Evolutionary conservation across 1,140 invertebrate genomes (phyloP), one percentile per base, ranked within the genome.

Genomic region (fruit fly (Drosophila melanogaster)): DNA sequence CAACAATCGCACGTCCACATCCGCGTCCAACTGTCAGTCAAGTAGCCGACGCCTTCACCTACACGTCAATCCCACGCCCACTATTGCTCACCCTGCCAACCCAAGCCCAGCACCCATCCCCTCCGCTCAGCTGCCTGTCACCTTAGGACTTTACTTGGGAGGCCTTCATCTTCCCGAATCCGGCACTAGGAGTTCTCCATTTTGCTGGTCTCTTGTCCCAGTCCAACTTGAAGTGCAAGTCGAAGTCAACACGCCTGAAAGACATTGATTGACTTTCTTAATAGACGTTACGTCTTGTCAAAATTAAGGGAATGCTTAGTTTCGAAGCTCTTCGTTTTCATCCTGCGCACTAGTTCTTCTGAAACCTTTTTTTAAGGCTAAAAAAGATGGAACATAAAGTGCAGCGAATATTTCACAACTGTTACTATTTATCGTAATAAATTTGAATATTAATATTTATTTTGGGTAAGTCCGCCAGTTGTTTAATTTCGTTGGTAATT

Each of bases 211-310:
- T 61, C 61, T 55, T 19, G 64, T 43, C 55, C 30, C 72, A 64
- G 64, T 75, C 41, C 59, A 75, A 65, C 71, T 59, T 50, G 69
- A 55, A 41, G 56, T 54, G 69, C 56, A 78, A 78, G 74, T 83
- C 64, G 71, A 86, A 90, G 79, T 78, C 79, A 90, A 78, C 86
- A 83, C 77, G 71, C 70, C 70, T 74, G 87, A 79, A 70, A 90
- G 87, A 90, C 87, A 90, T 90, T 90, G 87, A 90, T 90, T 90
- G 87, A 90, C 87, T 90, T 90, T 90, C 83, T 90, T 90, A 90
- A 90, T 90, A 87, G 83, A 90, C 87, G 87, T 90, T 90, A 84
- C 51, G 79, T 90, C 83, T 87, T 90, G 83, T 90, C 87, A 90
- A 84, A 86, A 84, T 80, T 87, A 90, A 87, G 75, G 86, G 77